Evolutionary conservation across 2,113 vertebrate species (phyloP).

Genomic region (Ochotona princeps): DNA sequence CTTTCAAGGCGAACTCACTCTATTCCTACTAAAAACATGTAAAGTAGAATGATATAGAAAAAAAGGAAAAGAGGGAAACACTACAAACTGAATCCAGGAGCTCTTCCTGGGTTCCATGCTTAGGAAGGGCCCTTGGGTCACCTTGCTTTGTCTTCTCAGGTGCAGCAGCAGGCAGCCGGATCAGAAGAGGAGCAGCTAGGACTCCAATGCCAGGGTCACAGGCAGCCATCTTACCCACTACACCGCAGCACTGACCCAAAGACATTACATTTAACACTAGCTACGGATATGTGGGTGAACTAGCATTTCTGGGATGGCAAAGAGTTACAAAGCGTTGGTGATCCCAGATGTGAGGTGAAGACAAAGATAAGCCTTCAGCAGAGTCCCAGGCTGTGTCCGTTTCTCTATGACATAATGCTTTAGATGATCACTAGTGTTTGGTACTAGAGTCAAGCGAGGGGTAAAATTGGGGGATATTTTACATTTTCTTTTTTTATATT

Average conservation of each 20-base stretch:
- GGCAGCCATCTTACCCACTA: too few species aligned
- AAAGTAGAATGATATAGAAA: background rate
- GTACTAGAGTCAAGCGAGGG: background rate
- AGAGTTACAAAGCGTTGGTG: background rate
- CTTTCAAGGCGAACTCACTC: background rate
- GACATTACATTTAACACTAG: constrained; percentile 31
- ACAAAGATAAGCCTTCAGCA: background rate
- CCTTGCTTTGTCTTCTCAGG: too few species aligned
- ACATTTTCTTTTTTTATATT: background rate
- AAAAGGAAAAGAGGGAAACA: background rate
- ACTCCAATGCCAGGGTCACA: too few species aligned
- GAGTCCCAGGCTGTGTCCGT: background rate
- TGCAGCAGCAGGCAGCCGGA: too few species aligned
- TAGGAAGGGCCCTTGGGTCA: too few species aligned
- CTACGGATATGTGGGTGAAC: background rate
- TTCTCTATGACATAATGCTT: background rate
- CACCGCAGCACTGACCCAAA: background rate
- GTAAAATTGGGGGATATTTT: background rate
- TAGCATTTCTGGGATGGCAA: background rate
- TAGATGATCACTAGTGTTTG: background rate
- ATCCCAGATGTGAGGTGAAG: too few species aligned
- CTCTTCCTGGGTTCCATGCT: too few species aligned
- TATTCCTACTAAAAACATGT: background rate
- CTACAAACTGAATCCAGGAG: too few species aligned
- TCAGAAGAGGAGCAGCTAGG: too few species aligned